Conservation (phyloP, 2,113 vertebrate genomes). For the Spilogale gracilis region DNA sequence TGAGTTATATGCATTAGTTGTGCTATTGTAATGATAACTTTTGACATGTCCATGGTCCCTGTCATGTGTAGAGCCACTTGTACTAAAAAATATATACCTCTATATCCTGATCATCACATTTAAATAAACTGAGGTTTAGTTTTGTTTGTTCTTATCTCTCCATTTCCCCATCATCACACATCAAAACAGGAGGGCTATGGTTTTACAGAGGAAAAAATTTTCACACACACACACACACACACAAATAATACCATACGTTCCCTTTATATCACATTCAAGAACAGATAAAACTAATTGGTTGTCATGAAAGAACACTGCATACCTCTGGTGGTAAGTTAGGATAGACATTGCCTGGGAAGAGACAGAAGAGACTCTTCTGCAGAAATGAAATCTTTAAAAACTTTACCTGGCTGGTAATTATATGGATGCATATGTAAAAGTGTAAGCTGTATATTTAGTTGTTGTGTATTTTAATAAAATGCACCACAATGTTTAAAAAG, state of each 20-base stretch:
- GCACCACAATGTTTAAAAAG: not conserved
- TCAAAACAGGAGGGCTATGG: not conserved
- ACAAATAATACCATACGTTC: not conserved
- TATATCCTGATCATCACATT: not conserved
- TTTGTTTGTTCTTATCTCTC: not conserved
- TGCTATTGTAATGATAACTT: not conserved
- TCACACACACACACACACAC: not conserved
- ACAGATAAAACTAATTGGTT: not conserved
- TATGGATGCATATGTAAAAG: not conserved
- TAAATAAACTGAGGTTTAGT: not conserved
- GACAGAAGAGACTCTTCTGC: not conserved
- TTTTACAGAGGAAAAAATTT: not conserved
- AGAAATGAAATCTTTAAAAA: not conserved
- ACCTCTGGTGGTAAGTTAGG: not conserved
- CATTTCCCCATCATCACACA: not conserved
- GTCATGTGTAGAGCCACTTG: not conserved
- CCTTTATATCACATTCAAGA: not conserved
- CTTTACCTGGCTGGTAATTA: not conserved
- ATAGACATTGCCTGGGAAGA: not conserved
- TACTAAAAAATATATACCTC: not conserved
- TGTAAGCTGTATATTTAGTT: not conserved
- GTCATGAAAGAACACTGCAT: not conserved
- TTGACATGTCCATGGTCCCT: not conserved
- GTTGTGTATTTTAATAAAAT: not conserved
- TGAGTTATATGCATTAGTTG: not conserved